phyloP scores from a whole-genome alignment of 2,888 invertebrate species.

The Agrochola macilenta region DNA sequence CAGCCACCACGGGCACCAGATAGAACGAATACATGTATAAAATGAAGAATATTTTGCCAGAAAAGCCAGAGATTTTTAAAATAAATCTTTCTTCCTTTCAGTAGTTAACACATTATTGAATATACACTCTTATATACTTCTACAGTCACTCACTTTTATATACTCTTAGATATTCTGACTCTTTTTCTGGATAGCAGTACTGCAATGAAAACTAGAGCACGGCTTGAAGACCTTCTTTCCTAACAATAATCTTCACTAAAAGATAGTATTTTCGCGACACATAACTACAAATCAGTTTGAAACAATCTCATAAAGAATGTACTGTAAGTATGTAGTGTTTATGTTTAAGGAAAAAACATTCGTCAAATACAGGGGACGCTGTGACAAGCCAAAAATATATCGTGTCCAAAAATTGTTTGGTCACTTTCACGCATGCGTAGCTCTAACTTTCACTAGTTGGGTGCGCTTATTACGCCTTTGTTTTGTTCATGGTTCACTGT shows the following conservation, averaged over 20 bases:
- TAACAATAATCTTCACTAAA: too few relatives aligned
- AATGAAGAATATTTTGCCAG: neutral
- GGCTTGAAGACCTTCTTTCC: neutral
- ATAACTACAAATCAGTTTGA: neutral
- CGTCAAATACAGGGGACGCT: neutral
- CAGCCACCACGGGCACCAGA: too few relatives aligned
- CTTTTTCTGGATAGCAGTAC: neutral
- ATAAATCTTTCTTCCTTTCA: neutral
- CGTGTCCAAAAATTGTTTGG: constrained; percentile 68
- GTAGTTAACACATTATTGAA: neutral
- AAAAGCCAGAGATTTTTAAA: neutral
- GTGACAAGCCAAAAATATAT: constrained; percentile 45
- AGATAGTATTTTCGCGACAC: neutral
- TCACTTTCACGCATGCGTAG: constrained; percentile 74
- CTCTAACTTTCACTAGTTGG: constrained; percentile 77
- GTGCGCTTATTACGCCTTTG: constrained; percentile 46
- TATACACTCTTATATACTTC: neutral
- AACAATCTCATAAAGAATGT: neutral
- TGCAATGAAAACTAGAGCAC: neutral
- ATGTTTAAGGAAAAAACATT: constrained; percentile 1
- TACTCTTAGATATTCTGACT: neutral
- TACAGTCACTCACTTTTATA: too few relatives aligned
- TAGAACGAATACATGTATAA: neutral
- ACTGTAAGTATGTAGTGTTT: neutral
- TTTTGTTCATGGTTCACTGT: constrained; percentile 63